Conservation (phyloP, 92 coral and sea anemone genomes). For the Pocillopora grandis region DNA sequence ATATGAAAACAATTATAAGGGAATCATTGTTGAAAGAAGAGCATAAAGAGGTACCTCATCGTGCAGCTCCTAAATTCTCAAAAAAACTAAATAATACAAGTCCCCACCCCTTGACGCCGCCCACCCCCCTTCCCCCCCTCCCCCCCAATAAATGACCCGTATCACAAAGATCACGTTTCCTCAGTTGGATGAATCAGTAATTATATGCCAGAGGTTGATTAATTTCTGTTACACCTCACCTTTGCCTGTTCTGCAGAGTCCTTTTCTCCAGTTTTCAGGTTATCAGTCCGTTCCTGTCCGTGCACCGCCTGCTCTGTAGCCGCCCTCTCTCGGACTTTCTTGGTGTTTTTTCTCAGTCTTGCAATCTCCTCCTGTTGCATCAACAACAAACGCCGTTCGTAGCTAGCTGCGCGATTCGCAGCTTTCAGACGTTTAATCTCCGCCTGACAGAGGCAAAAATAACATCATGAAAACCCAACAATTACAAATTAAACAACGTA, state of each 20-base stretch:
- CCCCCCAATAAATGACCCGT: too few relatives aligned
- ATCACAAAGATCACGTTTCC: too few relatives aligned
- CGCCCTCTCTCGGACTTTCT: constrained; percentile 83
- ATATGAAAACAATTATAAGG: too few relatives aligned
- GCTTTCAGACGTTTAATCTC: constrained; percentile 95
- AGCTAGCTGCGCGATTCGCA: constrained; percentile 94
- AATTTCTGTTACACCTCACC: not conserved
- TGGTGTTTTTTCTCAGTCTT: constrained; percentile 77
- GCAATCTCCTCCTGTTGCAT: constrained; percentile 95
- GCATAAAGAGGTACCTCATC: too few relatives aligned
- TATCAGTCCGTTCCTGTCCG: constrained; percentile 19
- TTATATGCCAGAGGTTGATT: not conserved
- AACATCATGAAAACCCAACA: not conserved
- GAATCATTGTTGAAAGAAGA: too few relatives aligned
- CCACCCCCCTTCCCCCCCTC: too few relatives aligned
- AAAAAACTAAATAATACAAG: too few relatives aligned
- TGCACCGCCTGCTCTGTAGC: constrained; percentile 13
- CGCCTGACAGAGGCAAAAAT: constrained; percentile 63
- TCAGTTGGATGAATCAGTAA: too few relatives aligned
- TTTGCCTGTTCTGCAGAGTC: constrained; percentile 23
- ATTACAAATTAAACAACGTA: not conserved
- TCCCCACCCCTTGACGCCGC: too few relatives aligned
- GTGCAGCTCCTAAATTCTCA: too few relatives aligned
- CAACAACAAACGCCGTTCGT: constrained; percentile 84
- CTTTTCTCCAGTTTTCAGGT: constrained; percentile 4